Conservation (phyloP, 2,797 vertebrate species). For the Borostomias antarcticus region DNA sequence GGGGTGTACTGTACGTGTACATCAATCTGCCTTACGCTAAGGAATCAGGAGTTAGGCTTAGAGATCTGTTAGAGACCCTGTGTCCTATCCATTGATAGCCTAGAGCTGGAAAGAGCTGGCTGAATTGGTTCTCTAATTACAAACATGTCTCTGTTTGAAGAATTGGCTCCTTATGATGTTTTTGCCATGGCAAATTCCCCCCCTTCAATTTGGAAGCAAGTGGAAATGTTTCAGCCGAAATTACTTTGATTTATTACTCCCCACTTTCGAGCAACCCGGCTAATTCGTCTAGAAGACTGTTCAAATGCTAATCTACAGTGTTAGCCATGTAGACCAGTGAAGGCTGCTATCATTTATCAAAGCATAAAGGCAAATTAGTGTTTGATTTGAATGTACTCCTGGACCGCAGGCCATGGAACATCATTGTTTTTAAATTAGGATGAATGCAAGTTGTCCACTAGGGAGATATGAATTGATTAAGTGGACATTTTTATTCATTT, state of each 20-base stretch:
- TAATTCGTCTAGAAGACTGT: conserved; percentile 41
- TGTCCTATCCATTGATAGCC: too few species aligned
- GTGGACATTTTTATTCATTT: conserved; percentile 72
- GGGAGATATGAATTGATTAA: conserved; percentile 71
- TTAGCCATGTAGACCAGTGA: conserved; percentile 48
- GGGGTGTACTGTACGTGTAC: too few species aligned
- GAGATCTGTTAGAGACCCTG: too few species aligned
- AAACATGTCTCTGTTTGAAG: conserved; percentile 32
- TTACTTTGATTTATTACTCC: conserved; percentile 36
- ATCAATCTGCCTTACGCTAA: too few species aligned
- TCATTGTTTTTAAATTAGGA: conserved; percentile 52
- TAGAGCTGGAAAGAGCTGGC: conserved; percentile 29
- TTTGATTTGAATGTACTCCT: conserved; percentile 65
- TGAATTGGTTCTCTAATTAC: conserved; percentile 22
- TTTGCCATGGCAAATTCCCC: conserved; percentile 14
- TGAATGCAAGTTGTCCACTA: conserved; percentile 60
- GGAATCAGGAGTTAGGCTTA: too few species aligned
- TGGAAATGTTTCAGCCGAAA: conserved; percentile 29
- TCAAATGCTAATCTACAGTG: conserved; percentile 33
- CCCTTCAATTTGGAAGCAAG: conserved; percentile 12
- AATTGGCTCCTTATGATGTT: conserved; percentile 6
- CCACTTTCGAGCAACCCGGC: conserved; percentile 43
- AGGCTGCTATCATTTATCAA: conserved; percentile 57
- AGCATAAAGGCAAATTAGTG: conserved; percentile 62
- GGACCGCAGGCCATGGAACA: conserved; percentile 54